Base-by-base conservation (phyloP, 2,113 vertebrate genomes). In the Halcyon senegalensis region DNA sequence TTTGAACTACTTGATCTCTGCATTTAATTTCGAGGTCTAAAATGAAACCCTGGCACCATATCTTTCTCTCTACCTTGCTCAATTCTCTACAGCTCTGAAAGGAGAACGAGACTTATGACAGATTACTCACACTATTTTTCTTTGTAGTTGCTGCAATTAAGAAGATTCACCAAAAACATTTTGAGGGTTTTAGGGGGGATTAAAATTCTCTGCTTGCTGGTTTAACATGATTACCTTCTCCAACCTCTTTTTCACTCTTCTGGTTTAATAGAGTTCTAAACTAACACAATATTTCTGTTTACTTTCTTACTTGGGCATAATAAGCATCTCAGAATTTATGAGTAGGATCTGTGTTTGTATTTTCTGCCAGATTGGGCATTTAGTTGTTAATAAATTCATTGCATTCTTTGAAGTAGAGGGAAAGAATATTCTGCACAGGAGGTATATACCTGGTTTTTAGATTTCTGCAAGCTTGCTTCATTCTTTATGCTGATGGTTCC, bases 141-240 rank as follows among this genome's bases (percentile, higher is more conserved):
- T 96, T 97, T 91, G 75, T 97, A 96, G 89, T 94, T 94, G 69
- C 58, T 93, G 56, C 69, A 93, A 58, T 96, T 97, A 89, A 90
- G 88, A 92, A 95, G 77, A 67, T 78, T 91, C 73, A 78, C 87
- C 72, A 80, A 53, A 92, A 95, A 59, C 25, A 58, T 96, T 55
- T n/a, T 80, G 58, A 94, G 37, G 13, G 6, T 87, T 93, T 87
- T 25, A 13, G 10, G 11, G 9, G 14, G 27, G 37, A 91, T 94
- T 89, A 83, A 91, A 87, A 73, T 94, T 66, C 50, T 89, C 44
- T 58, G 15, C 66, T 87, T 92, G 31, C 67, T 89, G 41, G 25
- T 46, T 25, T 91, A 70, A 94, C 12, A 3, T 85, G 74, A 89
- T 96, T 94, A 82, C 56, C 20, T 31, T 37, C 81, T 96, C 50